A percentile compares a stretch with the other conserved stretches of the same genome.
Conservation (phyloP, 2,888 invertebrate genomes). For the Laothoe populi region DNA sequence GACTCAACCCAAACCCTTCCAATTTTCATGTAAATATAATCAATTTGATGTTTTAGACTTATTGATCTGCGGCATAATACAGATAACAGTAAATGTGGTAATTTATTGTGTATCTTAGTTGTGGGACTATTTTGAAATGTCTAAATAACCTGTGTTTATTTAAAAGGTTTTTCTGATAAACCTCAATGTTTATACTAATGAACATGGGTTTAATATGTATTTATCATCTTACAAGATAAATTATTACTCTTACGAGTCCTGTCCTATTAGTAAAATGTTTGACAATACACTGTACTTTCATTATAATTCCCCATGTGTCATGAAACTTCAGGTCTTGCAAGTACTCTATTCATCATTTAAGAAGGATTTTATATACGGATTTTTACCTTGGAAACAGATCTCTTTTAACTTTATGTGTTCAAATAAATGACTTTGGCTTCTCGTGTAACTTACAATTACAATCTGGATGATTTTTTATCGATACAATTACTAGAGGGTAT, state of each 20-base stretch:
- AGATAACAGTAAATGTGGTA: not conserved
- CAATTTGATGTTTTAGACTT: too few relatives aligned
- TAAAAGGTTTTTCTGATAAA: not conserved
- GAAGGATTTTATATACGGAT: not conserved
- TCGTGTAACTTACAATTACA: too few relatives aligned
- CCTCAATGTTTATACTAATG: too few relatives aligned
- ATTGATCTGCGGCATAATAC: too few relatives aligned
- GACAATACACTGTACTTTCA: not conserved
- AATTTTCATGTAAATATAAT: too few relatives aligned
- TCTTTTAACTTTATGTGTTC: not conserved
- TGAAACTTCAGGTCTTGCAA: not conserved
- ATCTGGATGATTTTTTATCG: too few relatives aligned
- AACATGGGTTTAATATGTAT: not conserved
- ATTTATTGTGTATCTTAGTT: not conserved
- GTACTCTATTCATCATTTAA: not conserved
- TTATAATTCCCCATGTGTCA: not conserved
- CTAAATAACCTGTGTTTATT: not conserved
- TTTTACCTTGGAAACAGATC: not conserved
- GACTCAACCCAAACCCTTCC: too few relatives aligned
- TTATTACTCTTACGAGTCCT: not conserved
- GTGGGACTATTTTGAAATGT: not conserved
- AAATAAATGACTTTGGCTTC: too few relatives aligned
- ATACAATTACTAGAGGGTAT: too few relatives aligned
- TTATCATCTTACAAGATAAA: not conserved
- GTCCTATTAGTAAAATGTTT: not conserved